Evolutionary conservation across 2,113 vertebrate genomes (phyloP).

Genomic region (Pelobates fuscus): DNA sequence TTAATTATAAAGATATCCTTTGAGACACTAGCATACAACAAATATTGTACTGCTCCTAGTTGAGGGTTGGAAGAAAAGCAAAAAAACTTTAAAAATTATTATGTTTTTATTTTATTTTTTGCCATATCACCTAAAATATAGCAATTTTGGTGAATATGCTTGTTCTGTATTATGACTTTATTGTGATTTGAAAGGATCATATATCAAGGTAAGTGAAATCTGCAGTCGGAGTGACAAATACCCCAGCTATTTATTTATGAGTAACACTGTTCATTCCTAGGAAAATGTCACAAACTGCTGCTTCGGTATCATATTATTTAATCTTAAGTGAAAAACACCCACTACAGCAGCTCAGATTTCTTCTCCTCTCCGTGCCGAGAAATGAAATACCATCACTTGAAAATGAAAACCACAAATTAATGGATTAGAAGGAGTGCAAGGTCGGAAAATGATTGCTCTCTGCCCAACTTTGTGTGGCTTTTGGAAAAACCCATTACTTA

Average conservation of each 20-base stretch:
- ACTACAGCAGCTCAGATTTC: constrained; percentile 11
- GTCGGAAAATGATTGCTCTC: constrained; percentile 31
- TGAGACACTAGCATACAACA: no score
- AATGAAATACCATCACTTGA: constrained; percentile 30
- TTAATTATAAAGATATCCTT: no score
- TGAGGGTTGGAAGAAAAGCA: no score
- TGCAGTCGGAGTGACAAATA: not conserved
- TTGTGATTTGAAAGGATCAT: constrained; percentile 1
- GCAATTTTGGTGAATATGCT: constrained; percentile 18
- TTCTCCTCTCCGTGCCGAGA: constrained; percentile 1
- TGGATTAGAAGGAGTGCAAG: constrained; percentile 34
- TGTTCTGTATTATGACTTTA: not conserved
- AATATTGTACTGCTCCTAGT: no score
- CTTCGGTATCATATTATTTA: constrained; percentile 40
- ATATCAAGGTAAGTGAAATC: constrained; percentile 9
- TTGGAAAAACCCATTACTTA: constrained; percentile 39
- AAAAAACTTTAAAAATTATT: no score
- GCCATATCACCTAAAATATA: not conserved
- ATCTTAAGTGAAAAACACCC: constrained; percentile 47
- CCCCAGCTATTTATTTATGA: constrained; percentile 13
- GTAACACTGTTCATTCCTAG: constrained; percentile 18
- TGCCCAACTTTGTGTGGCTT: constrained; percentile 29
- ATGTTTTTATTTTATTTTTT: no score
- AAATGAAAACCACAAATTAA: constrained; percentile 41
- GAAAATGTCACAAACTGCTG: constrained; percentile 43